Evolutionary conservation across 1,140 invertebrate genomes (phyloP), one percentile per base, ranked within the genome.

Genomic region (Pollicipes pollicipes): DNA sequence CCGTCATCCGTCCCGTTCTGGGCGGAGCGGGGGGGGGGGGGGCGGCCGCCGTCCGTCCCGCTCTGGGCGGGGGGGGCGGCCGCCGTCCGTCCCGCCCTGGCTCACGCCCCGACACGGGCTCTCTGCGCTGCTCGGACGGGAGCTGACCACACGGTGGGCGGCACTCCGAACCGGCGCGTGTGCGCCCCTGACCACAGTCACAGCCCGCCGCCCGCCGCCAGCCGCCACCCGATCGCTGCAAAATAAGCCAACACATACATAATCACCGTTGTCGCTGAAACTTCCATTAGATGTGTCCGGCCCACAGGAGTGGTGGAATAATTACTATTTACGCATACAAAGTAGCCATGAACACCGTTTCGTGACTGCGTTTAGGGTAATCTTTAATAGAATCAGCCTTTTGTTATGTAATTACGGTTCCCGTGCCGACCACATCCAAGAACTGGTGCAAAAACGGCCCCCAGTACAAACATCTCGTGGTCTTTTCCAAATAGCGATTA

Each of bases 401-500:
- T 58, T 58, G 45, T 58, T 58, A 58, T 58, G 17, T 58, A 58
- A 58, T 58, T 58, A 58, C 17, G 45, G 45, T 24, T 10, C 10
- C 45, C 45, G 45, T 58, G 17, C 45, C 17, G 6, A 21, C 21
- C 45, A 58, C 45, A 21, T 17, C 45, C 45, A 10, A 58, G 45
- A 21, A 58, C 45, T 21, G 45, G 24, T 58, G 45, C 45, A 58
- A 58, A 58, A 35, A 58, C 13, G 45, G 45, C 45, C 13, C 45
- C 45, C 45, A 58, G 45, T 17, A 24, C 45, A 58, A 58, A 58
- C 45, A 58, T 58, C 13, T 58, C 45, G 45, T 58, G 45, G 45
- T 58, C 45, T 58, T 58, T 58, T 58, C 45, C 45, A 58, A 58
- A 58, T 58, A 58, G 45, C 45, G 45, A 58, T 58, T 58, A 58